phyloP scores from a whole-genome alignment of 2,797 vertebrate species.

The Octomys mimax region DNA sequence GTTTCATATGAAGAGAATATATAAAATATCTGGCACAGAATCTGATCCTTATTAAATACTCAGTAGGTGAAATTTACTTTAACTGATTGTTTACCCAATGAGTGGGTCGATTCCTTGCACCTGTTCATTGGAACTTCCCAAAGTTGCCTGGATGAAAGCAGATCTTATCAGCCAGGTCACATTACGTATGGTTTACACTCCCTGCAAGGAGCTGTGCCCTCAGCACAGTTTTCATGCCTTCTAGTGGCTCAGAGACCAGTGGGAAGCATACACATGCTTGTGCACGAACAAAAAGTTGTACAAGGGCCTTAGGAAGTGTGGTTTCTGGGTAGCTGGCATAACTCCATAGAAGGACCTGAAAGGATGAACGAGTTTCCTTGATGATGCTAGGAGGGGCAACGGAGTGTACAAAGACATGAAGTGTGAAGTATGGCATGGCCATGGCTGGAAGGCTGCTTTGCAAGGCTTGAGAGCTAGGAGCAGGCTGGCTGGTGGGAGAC shows the following conservation, averaged over 20 bases:
- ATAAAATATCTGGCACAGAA: background rate
- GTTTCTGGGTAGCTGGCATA: background rate
- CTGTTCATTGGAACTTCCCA: background rate
- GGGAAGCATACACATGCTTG: background rate
- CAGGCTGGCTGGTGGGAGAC: background rate
- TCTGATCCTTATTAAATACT: background rate
- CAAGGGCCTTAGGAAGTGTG: background rate
- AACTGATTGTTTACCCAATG: background rate
- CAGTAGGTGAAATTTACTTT: background rate
- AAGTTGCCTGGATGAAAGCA: background rate
- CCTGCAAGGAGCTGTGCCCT: background rate
- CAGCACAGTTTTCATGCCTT: background rate
- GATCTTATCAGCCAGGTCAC: too few species aligned
- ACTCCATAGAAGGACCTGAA: background rate
- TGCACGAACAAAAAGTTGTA: background rate
- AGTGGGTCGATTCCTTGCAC: background rate
- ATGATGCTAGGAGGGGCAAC: too few species aligned
- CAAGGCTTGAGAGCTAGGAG: background rate
- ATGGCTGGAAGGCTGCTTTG: background rate
- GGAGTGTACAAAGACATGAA: background rate
- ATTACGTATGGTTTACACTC: background rate
- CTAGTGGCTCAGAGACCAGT: background rate
- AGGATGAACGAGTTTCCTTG: background rate
- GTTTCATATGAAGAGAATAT: background rate
- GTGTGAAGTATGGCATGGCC: accelerated